A percentile compares a stretch with the other conserved stretches of the same genome.
phyloP scores from a whole-genome alignment of 2,888 invertebrate genomes.

The Phyllotreta striolata region DNA sequence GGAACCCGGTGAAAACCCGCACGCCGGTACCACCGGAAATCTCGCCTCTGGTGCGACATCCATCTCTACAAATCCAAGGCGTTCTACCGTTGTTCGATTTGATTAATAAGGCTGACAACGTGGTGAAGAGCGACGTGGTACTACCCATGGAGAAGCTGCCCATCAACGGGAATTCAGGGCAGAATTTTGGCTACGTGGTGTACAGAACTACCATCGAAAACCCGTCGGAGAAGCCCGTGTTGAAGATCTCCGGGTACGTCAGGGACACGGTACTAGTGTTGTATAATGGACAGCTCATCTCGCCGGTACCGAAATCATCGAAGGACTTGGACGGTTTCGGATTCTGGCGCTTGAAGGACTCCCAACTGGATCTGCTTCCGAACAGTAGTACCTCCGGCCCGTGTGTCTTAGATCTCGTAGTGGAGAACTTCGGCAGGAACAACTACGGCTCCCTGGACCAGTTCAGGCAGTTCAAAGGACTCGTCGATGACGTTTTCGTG shows the following conservation, averaged over 20 bases:
- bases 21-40: slow-evolving; percentile 22
- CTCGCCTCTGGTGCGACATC: slow-evolving; percentile 11
- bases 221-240: slow-evolving; percentile 48
- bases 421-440: slow-evolving; percentile 84
- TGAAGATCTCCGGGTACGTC: slow-evolving; percentile 58
- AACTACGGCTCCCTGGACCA: slow-evolving; percentile 63
- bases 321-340: slow-evolving; percentile 59
- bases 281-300: slow-evolving; percentile 53
- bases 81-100: slow-evolving; percentile 28
- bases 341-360: slow-evolving; percentile 57
- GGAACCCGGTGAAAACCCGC: slow-evolving; percentile 41
- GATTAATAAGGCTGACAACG: slow-evolving; percentile 23
- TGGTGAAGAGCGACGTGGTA: slow-evolving; percentile 36
- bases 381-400: slow-evolving; percentile 39
- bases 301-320: slow-evolving; percentile 46
- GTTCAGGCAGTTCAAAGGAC: slow-evolving; percentile 59
- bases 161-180: slow-evolving; percentile 62
- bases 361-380: slow-evolving; percentile 49
- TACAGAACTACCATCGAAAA: slow-evolving; percentile 60
- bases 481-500: slow-evolving; percentile 60
- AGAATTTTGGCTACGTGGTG: slow-evolving; percentile 66
- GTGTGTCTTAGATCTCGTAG: slow-evolving; percentile 61
- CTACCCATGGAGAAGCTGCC: slow-evolving; percentile 55
- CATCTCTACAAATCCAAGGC: slow-evolving; percentile 23
- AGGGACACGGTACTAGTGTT: slow-evolving; percentile 64